Evolutionary conservation across 2,797 vertebrate genomes (phyloP), one percentile per base, ranked within the genome.

Genomic region (Emys orbicularis): DNA sequence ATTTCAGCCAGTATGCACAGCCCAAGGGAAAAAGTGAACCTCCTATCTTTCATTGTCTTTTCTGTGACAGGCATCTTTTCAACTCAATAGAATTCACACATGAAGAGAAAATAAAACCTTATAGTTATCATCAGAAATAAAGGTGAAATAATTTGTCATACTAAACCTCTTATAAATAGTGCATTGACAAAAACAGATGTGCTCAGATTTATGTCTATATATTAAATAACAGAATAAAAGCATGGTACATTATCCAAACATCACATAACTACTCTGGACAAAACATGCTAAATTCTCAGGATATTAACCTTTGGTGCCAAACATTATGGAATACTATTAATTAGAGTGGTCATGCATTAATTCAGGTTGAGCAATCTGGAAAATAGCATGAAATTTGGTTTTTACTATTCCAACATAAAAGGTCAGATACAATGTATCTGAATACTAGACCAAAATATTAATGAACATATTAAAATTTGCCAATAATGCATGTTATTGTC

Each of bases 381-480:
- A 87, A 90, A 8, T 29, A 93, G 1, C 41, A 79, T 16, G 37
- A 19, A 91, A 74, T 16, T 54, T 54, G 54, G 9, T 54, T 54
- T 54, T 54, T 54, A 54, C 54, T 54, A 54, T 54, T 54, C 54
- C 31, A 88, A 18, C 15, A 23, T n/a, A 47, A 59, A 96, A 94
- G 82, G 53, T 91, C 57, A 83, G 34, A 61, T 44, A 65, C 31
- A 54, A 54, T 93, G 29, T 77, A 74, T 86, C 81, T 92, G 79
- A 96, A 90, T 59, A 86, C 44, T 61, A 68, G 9, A 72, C 57
- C 56, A 83, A 59, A 96, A 96, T 96, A 96, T 56, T 88, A 96
- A 57, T 56, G 87, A 96, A 92, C 87, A 95, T 92, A 89, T 96
- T 92, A 96, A 65, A 31, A 95, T 97, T 95, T 94, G 44, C 87